Percentiles rank a stretch among this genome's conserved stretches.
Evolutionary conservation across 2,113 vertebrate genomes (phyloP).

Genomic region (Cheirogaleus medius): DNA sequence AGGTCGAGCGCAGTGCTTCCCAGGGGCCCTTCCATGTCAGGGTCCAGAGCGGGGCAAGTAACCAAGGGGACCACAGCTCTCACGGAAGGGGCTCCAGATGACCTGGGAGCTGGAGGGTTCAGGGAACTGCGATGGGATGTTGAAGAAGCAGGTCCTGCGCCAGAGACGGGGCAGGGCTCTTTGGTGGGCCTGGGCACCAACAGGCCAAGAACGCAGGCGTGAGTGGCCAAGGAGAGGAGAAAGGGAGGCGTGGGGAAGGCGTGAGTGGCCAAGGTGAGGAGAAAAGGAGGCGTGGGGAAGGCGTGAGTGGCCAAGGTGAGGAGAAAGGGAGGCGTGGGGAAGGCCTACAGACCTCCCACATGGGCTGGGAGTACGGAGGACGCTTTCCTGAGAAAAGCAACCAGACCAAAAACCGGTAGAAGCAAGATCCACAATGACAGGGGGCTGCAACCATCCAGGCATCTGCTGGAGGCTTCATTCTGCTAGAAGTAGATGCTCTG

Average conservation of each 20-base stretch:
- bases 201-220: background rate
- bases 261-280: rapidly evolving
- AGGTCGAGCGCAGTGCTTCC: background rate
- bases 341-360: background rate
- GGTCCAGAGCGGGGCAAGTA: background rate
- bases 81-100: background rate
- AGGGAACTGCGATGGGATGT: background rate
- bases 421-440: background rate
- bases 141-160: background rate
- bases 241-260: background rate
- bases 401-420: background rate
- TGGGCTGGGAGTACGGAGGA: background rate
- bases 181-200: background rate
- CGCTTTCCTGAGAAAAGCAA: background rate
- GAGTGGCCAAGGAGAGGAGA: background rate
- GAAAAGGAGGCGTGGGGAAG: background rate
- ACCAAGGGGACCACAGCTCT: background rate
- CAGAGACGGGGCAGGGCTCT: background rate
- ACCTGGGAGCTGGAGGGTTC: background rate
- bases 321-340: background rate
- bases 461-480: background rate
- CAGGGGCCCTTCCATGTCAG: background rate
- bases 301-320: rapidly evolving
- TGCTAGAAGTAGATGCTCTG: background rate
- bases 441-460: background rate